These are phyloP conservation scores for Hormaphis cornu DNA, from an alignment of 1,140 invertebrate species.

Conservation along the genomic window DNA sequence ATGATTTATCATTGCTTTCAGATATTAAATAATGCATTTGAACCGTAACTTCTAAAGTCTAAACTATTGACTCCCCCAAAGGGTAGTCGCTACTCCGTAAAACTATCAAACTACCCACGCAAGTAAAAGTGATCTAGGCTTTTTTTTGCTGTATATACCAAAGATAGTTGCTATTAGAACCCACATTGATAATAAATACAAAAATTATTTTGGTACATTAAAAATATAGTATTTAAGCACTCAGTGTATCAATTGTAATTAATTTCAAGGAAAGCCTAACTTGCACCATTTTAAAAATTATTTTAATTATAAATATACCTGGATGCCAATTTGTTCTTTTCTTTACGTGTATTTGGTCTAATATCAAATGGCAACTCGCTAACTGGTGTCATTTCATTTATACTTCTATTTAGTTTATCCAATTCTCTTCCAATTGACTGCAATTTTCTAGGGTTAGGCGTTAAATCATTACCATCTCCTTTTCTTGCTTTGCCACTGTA, in stretches of 20 bases:
- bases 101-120: no score
- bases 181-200: no score
- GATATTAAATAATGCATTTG: no score
- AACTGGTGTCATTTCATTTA: slow-evolving; percentile 91
- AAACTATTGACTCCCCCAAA: no score
- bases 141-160: no score
- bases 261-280: not conserved
- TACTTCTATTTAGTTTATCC: slow-evolving; percentile 69
- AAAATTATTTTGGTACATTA: no score
- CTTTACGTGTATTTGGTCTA: slow-evolving; percentile 83
- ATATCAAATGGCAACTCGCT: slow-evolving; percentile 83
- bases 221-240: no score
- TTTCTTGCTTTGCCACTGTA: slow-evolving; percentile 84
- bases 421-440: slow-evolving; percentile 84
- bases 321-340: slow-evolving; percentile 96
- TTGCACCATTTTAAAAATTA: not conserved
- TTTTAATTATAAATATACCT: slow-evolving; percentile 43
- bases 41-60: no score
- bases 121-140: no score
- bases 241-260: not conserved
- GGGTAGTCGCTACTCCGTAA: no score
- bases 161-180: no score
- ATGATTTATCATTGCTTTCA: no score
- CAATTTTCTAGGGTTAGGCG: slow-evolving; percentile 86
- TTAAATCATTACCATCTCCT: slow-evolving; percentile 95